Conservation (phyloP, 92 coral and sea anemone species). For the Epizoanthus scotinus region DNA sequence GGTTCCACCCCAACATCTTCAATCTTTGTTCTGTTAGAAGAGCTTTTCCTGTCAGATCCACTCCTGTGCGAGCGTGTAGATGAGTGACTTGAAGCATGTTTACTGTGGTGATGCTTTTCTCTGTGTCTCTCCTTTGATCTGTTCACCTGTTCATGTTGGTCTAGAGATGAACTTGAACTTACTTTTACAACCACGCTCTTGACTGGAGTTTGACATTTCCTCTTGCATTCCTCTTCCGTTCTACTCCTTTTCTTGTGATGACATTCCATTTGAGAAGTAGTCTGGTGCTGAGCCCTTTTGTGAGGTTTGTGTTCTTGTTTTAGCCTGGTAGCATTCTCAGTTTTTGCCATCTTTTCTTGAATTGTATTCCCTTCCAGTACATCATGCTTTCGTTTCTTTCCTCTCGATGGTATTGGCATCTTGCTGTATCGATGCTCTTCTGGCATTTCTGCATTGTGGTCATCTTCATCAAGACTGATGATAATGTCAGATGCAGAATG, state of each 20-base stretch:
- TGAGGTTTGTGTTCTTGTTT: neutral
- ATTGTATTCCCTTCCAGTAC: neutral
- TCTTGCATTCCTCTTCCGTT: neutral
- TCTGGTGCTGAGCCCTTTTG: neutral
- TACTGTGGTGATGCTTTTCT: conserved; percentile 5
- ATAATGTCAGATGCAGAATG: no score
- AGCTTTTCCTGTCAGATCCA: neutral
- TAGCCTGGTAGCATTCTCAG: neutral
- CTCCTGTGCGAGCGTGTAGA: neutral
- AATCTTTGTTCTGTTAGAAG: neutral
- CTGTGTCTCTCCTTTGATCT: conserved; percentile 3
- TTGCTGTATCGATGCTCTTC: neutral
- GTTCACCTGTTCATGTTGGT: neutral
- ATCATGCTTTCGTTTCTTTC: conserved; percentile 11
- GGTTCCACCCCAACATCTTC: neutral
- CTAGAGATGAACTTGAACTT: neutral
- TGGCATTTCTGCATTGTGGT: no score
- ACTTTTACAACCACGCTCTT: neutral
- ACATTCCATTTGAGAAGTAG: neutral
- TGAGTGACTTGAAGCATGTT: neutral
- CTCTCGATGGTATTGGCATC: neutral
- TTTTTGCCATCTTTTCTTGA: conserved; percentile 2
- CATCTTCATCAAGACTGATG: no score
- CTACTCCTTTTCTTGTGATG: neutral
- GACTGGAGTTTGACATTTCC: neutral